Evolutionary conservation across 2,888 invertebrate species (phyloP), one percentile per base, ranked within the genome.

Genomic region (Cephus pulcher): DNA sequence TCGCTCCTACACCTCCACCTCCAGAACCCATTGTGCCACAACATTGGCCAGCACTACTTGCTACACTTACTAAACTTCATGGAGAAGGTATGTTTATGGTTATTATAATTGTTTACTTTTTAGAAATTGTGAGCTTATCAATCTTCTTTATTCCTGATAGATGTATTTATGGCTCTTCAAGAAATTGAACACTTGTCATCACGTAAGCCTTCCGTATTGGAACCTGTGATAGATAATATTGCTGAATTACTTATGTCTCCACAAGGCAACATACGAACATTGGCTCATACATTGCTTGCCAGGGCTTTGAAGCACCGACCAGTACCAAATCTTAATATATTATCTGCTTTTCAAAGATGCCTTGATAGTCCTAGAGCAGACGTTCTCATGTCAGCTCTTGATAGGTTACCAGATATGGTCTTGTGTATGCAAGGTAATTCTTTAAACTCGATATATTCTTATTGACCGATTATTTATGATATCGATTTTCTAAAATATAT

Each of bases 321-420:
- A 1, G 92, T 92, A 2, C 92, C 93, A 0, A 94, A 94, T 79
- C 91, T 93, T 32, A 93, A 93, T 77, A 96, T 96, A 82, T 93
- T 98, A 3, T 95, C 96, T 73, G 95, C 96, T 0, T 95, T 97
- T 87, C 93, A 98, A 78, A 95, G 96, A 85, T 97, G 98, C 89
- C 93, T 98, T 78, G 95, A 97, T 84, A 96, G 95, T 81, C 93
- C 94, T 73, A 95, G 96, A 89, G 95, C 96, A 0, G 97, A 97
- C 81, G 94, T 98, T 69, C 95, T 96, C 0, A 94, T 94, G 84
- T 95, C 96, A 0, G 95, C 96, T 37, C 93, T 98, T 74, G 97
- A 97, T 82, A 95, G 95, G 89, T 93, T 98, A 75, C 95, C 97
- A 0, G 98, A 98, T 87, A 95, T 98, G 82, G 94, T 96, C 76